These are phyloP conservation scores for Drosophila engyochracea DNA, from an alignment of 2,888 invertebrate genomes.

Conservation along the genomic window DNA sequence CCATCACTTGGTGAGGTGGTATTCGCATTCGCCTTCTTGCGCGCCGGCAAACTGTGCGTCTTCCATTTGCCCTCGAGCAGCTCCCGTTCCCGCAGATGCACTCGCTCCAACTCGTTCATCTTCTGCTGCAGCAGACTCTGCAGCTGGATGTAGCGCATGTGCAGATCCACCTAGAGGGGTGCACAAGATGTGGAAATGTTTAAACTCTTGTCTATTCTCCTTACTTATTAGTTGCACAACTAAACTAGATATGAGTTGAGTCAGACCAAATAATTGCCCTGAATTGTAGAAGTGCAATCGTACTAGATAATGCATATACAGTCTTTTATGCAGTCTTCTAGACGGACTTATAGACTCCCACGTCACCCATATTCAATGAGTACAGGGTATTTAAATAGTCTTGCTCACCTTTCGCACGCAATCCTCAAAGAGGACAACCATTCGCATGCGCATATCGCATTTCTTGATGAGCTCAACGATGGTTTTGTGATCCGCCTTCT, in stretches of 20 bases:
- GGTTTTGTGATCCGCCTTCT: conserved; percentile 96
- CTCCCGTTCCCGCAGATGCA: conserved; percentile 93
- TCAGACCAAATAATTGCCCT: too few relatives aligned
- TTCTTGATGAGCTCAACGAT: conserved; percentile 96
- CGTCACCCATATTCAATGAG: too few relatives aligned
- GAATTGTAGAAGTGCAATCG: not conserved
- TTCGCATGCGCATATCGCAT: conserved; percentile 95
- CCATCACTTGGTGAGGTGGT: conserved; percentile 86
- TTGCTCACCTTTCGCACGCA: conserved; percentile 93
- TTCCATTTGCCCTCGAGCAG: conserved; percentile 95
- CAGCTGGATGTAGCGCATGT: conserved; percentile 96
- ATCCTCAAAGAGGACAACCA: conserved; percentile 98
- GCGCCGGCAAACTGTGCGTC: conserved; percentile 94
- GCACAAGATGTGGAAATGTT: not conserved
- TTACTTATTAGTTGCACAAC: not conserved
- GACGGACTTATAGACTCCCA: too few relatives aligned
- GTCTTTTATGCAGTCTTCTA: too few relatives aligned
- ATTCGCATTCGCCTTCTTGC: conserved; percentile 90
- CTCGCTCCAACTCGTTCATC: conserved; percentile 93
- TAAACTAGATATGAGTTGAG: too few relatives aligned
- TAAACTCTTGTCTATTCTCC: not conserved
- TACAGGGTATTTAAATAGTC: rapidly evolving
- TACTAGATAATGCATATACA: too few relatives aligned
- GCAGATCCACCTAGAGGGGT: conserved; percentile 89
- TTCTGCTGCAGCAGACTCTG: conserved; percentile 94